phyloP scores from a whole-genome alignment of 2,797 vertebrate species.

The Gallinago nigripennis region DNA sequence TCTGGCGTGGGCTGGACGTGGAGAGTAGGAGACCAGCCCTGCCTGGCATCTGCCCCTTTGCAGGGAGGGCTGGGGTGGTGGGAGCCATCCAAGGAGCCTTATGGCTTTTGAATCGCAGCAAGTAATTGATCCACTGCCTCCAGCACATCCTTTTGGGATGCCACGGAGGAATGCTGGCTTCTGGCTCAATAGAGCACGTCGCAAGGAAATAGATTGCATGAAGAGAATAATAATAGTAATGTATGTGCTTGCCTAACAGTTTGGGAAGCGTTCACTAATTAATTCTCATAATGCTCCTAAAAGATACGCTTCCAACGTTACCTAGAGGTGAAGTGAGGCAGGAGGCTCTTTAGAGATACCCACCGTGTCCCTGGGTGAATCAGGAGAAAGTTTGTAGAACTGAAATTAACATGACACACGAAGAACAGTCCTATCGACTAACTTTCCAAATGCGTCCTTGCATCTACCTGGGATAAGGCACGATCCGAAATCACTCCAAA shows the following conservation, averaged over 20 bases:
- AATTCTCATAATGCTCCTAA: conserved; percentile 49
- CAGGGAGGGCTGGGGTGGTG: not conserved
- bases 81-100: not conserved
- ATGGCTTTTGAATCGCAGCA: not conserved
- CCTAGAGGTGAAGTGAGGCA: conserved; percentile 32
- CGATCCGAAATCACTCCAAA: not conserved
- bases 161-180: conserved; percentile 31
- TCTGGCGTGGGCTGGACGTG: not conserved
- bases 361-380: not conserved
- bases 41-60: not conserved
- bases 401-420: not conserved
- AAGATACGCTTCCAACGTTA: conserved; percentile 31
- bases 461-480: not conserved
- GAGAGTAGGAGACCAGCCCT: not conserved
- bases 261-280: conserved; percentile 40
- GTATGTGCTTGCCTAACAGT: not conserved
- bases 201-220: not conserved
- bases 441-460: not conserved
- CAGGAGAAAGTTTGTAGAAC: not conserved
- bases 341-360: conserved; percentile 19
- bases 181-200: not conserved
- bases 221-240: not conserved
- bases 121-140: conserved; percentile 42
- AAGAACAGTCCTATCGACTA: not conserved
- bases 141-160: not conserved